Evolutionary conservation across 2,888 invertebrate species (phyloP).

Genomic region (Eustalomyia histrio): DNA sequence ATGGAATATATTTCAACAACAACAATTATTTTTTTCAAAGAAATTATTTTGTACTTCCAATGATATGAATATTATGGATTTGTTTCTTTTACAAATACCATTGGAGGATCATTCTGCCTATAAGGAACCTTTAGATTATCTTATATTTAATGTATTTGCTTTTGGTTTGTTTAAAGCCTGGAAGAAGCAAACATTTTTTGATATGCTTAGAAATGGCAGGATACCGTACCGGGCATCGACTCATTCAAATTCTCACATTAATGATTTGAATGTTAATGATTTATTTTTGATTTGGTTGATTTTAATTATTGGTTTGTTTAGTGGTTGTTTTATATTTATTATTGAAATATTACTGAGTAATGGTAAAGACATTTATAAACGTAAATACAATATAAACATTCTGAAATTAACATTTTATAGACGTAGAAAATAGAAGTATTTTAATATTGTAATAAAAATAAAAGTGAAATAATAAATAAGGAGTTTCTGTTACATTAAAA

Average conservation of each 20-base stretch:
- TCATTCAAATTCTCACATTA: neutral
- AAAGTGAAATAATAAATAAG: too few species aligned
- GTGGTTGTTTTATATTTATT: neutral
- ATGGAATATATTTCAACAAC: slow-evolving; percentile 51
- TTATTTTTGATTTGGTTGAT: slow-evolving; percentile 42
- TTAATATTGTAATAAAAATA: too few species aligned
- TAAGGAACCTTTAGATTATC: slow-evolving; percentile 28
- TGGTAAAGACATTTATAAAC: too few species aligned
- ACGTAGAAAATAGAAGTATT: too few species aligned
- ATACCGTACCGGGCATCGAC: slow-evolving; percentile 19
- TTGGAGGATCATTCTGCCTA: slow-evolving; percentile 41
- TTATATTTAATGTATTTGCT: slow-evolving; percentile 26
- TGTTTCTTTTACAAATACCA: slow-evolving; percentile 14
- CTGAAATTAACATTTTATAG: too few species aligned
- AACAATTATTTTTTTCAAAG: slow-evolving; percentile 35
- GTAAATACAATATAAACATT: too few species aligned
- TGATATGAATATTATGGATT: slow-evolving; percentile 11
- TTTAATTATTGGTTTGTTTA: slow-evolving; percentile 25
- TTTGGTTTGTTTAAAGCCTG: slow-evolving; percentile 42
- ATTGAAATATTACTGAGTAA: neutral
- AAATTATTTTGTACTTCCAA: slow-evolving; percentile 19
- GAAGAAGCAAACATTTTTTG: slow-evolving; percentile 13
- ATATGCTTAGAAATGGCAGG: slow-evolving; percentile 27
- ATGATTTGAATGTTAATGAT: slow-evolving; percentile 18
- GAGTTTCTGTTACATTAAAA: too few species aligned